Evolutionary conservation across 2,888 invertebrate genomes (phyloP).

Genomic region (Notodromas monacha): DNA sequence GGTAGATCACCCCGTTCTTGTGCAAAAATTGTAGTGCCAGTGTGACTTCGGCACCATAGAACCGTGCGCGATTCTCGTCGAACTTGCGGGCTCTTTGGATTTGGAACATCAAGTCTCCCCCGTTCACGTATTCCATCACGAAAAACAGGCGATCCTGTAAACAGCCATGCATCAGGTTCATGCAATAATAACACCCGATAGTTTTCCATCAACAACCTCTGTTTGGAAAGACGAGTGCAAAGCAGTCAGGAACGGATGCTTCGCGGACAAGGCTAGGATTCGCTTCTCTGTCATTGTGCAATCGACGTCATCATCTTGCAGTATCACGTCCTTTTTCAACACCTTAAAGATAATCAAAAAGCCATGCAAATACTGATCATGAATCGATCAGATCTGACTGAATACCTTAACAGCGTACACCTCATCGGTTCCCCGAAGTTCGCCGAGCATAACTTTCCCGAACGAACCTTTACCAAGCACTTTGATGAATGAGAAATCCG

Average conservation of each 20-base stretch:
- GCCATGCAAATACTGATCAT: conserved; percentile 1
- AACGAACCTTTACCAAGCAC: conserved; percentile 96
- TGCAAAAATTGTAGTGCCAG: conserved; percentile 89
- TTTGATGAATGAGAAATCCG: conserved; percentile 87
- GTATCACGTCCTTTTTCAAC: conserved; percentile 84
- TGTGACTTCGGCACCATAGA: conserved; percentile 95
- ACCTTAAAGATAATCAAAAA: conserved; percentile 18
- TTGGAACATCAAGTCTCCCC: conserved; percentile 96
- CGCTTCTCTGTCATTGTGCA: conserved; percentile 96
- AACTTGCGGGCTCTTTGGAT: conserved; percentile 92
- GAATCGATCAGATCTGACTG: not conserved
- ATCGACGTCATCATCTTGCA: conserved; percentile 96
- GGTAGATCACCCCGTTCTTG: conserved; percentile 77
- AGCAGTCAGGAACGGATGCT: conserved; percentile 88
- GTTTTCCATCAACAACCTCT: conserved; percentile 20
- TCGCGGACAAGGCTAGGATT: conserved; percentile 79
- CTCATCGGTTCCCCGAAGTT: conserved; percentile 68
- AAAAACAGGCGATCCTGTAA: conserved; percentile 62
- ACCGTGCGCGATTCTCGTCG: conserved; percentile 67
- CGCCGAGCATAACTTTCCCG: conserved; percentile 87
- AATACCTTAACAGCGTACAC: conserved; percentile 24
- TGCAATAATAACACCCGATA: conserved; percentile 1
- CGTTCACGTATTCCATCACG: conserved; percentile 98
- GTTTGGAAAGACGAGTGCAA: conserved; percentile 93
- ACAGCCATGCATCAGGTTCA: not conserved